Base-by-base conservation (phyloP, 2,888 invertebrate genomes). In the Diadegma fenestrale region DNA sequence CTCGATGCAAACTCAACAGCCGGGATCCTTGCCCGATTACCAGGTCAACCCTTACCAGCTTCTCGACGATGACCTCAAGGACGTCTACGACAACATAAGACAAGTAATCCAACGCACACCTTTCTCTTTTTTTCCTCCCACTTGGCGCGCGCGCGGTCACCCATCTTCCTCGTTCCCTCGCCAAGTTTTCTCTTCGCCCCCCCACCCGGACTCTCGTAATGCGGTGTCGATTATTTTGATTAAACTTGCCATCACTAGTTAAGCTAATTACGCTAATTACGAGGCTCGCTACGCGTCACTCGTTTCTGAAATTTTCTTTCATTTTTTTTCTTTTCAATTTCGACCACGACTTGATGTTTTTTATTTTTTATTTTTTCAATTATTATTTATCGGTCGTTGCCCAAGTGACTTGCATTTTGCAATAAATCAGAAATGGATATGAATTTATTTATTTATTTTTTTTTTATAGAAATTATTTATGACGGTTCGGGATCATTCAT, bases 31-130 rank as follows among this genome's bases (percentile, higher is more conserved):
- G 90, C 96, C 97, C 81, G 97, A 97, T 93, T 96, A 97, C 92
- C 96, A 97, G 94, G 95, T 97, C 89, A 98, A 98, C 95, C 98
- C 98, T 85, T 98, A 98, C 94, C 96, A 96, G 90, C 95, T 98
- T 87, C 95, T 98, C 87, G 97, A 98, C 91, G 97, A 97, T 91
- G 98, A 99, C 93, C 96, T 99, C 87, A 97, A 97, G 93, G 96
- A 97, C 90, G 96, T 98, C 91, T 98, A 98, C 93, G 96, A 96
- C 91, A 97, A 98, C 93, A 98, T 98, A 93, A 95, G 97, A 96
- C 95, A 96, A 95, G 98, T 98, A 94, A 95, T 95, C 94, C 81
- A 75, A 80, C 66, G 68, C 84, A n/a, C n/a, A n/a, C n/a, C n/a
- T 73, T 84, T 82, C 75, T 81, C 64, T 80, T 63, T 54, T 68